A percentile compares a stretch with the other conserved stretches of the same genome.
phyloP scores from a whole-genome alignment of 2,797 vertebrate genomes.

The Fratercula arctica region DNA sequence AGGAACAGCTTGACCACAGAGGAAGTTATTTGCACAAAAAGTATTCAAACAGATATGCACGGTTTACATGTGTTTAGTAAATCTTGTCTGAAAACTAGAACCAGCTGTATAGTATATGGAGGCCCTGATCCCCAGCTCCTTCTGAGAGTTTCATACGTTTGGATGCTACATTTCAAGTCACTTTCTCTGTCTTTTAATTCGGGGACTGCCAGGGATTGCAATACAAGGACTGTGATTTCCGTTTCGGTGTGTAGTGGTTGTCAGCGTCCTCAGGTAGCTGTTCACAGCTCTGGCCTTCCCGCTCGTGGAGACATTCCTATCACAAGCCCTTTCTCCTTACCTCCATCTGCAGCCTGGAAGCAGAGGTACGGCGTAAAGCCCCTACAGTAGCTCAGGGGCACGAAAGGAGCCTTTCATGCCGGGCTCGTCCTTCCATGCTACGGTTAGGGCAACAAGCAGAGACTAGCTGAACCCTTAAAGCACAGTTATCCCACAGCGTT shows the following conservation, averaged over 20 bases:
- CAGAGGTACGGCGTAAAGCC: background rate
- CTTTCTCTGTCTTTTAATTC: slow-evolving; percentile 36
- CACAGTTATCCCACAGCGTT: background rate
- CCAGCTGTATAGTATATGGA: slow-evolving; percentile 61
- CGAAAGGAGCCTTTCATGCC: background rate
- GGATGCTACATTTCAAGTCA: background rate
- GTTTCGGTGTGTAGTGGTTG: background rate
- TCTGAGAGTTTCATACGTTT: background rate
- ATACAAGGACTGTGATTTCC: background rate
- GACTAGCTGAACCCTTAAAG: background rate
- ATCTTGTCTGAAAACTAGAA: slow-evolving; percentile 71
- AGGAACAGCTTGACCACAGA: slow-evolving; percentile 70
- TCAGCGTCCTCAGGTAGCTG: slow-evolving; percentile 6
- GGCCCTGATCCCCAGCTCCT: slow-evolving; percentile 48
- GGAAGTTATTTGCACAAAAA: slow-evolving; percentile 72
- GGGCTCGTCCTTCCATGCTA: background rate
- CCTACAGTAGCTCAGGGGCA: background rate
- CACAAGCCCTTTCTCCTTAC: background rate
- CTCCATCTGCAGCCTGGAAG: background rate
- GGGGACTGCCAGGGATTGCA: background rate
- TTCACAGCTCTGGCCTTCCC: background rate
- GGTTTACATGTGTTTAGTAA: slow-evolving; percentile 75
- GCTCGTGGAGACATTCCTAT: accelerated
- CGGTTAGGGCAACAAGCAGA: background rate
- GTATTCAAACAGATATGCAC: slow-evolving; percentile 71